These are phyloP conservation scores for Plestiodon gilberti DNA, from an alignment of 2,113 vertebrate genomes.

Conservation along the genomic window DNA sequence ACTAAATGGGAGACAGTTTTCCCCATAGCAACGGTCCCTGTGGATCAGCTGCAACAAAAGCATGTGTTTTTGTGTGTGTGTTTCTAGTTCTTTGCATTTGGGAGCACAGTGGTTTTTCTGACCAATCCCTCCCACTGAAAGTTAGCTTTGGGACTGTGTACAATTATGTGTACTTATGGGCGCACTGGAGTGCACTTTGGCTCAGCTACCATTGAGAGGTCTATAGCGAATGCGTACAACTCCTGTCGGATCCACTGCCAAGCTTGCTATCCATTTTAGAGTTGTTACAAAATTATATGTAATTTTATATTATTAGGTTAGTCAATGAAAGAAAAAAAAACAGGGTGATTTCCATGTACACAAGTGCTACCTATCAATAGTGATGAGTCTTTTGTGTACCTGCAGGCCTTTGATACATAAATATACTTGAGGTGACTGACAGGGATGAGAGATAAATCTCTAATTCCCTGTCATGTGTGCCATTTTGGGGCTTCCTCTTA, in stretches of 20 bases:
- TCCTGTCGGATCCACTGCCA: not conserved
- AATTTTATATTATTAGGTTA: conserved; percentile 6
- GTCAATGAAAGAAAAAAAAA: not conserved
- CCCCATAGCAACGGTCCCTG: conserved; percentile 3
- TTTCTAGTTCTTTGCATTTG: not conserved
- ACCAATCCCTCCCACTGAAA: not conserved
- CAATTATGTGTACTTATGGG: conserved; percentile 6
- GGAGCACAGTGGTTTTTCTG: not conserved
- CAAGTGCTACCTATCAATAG: not conserved
- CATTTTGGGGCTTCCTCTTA: not conserved
- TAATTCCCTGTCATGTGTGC: not conserved
- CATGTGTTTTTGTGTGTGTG: not conserved
- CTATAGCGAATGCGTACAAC: not conserved
- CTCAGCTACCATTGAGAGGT: not conserved
- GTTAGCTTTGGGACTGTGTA: not conserved
- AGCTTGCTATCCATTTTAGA: not conserved
- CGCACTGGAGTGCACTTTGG: not conserved
- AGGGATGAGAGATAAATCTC: not conserved
- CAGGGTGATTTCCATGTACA: not conserved
- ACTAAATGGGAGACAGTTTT: not conserved
- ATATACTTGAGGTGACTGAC: not conserved
- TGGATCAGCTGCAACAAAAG: not conserved
- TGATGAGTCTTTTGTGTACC: not conserved
- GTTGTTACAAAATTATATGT: conserved; percentile 12
- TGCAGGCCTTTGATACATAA: not conserved